These are phyloP conservation scores for Drosophila mercatorum DNA, from an alignment of 2,888 invertebrate genomes.

Conservation along the genomic window DNA sequence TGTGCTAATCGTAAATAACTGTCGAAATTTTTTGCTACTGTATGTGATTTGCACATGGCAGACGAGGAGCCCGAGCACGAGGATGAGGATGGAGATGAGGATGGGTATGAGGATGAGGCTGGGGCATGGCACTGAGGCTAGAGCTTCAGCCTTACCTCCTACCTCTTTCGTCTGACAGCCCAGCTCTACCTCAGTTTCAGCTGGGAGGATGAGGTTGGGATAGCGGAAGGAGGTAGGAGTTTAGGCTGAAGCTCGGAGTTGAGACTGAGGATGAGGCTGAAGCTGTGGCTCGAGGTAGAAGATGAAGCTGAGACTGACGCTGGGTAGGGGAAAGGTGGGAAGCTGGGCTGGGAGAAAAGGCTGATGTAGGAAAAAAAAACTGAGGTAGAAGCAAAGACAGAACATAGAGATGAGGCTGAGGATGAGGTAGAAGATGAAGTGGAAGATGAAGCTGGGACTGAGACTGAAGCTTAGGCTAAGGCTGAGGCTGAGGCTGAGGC, in stretches of 20 bases:
- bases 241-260: too few relatives aligned
- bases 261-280: neutral
- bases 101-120: conserved; percentile 18
- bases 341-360: neutral
- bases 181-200: neutral
- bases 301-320: neutral
- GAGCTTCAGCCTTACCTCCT: too few relatives aligned
- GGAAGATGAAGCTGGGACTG: neutral
- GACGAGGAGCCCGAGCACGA: conserved; percentile 9
- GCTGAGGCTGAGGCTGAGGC: neutral
- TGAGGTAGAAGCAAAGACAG: neutral
- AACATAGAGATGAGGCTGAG: neutral
- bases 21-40: conserved; percentile 81
- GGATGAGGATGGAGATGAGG: conserved; percentile 53
- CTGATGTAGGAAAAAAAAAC: neutral
- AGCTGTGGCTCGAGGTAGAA: neutral
- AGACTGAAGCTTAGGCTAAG: neutral
- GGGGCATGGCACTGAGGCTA: neutral
- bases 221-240: neutral
- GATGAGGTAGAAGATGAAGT: too few relatives aligned
- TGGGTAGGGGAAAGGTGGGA: too few relatives aligned
- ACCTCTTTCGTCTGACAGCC: too few relatives aligned
- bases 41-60: conserved; percentile 77
- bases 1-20: conserved; percentile 80
- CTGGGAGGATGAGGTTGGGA: neutral